A percentile compares a stretch with the other conserved stretches of the same genome.
Evolutionary conservation across 2,113 vertebrate genomes (phyloP).

Genomic region (Gopherus flavomarginatus): DNA sequence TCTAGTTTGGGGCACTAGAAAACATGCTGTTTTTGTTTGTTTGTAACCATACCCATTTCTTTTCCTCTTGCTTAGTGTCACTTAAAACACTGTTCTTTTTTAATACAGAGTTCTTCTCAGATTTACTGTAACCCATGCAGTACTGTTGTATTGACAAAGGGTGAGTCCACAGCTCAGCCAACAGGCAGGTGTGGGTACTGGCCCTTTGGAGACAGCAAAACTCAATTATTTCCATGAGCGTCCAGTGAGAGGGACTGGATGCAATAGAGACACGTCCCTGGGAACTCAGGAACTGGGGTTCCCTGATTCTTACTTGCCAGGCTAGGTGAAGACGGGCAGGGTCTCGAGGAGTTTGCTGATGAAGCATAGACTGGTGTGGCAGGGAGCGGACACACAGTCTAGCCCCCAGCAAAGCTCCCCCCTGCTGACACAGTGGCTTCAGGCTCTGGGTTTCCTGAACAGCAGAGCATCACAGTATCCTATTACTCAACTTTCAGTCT

Average conservation of each 20-base stretch:
- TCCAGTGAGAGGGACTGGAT: background rate
- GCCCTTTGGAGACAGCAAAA: background rate
- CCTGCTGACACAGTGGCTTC: background rate
- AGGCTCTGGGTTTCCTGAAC: background rate
- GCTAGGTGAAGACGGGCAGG: background rate
- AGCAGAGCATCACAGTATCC: background rate
- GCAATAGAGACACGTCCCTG: no score
- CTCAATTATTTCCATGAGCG: background rate
- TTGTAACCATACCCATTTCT: background rate
- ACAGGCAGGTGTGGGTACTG: no score
- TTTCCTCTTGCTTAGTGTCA: background rate
- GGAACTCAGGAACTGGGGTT: background rate
- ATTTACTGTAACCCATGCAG: background rate
- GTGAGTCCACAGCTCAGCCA: background rate
- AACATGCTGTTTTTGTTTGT: background rate
- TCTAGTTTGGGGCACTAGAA: background rate
- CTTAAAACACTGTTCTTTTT: background rate
- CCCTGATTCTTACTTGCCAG: background rate
- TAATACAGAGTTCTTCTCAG: fast-evolving
- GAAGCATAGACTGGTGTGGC: no score
- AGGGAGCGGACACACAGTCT: background rate
- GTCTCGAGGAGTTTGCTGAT: background rate
- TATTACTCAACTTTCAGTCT: background rate
- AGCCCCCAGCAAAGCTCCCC: background rate
- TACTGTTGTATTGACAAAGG: background rate